phyloP scores from a whole-genome alignment of 2,113 vertebrate genomes.

The Hippocampus guttulatus region DNA sequence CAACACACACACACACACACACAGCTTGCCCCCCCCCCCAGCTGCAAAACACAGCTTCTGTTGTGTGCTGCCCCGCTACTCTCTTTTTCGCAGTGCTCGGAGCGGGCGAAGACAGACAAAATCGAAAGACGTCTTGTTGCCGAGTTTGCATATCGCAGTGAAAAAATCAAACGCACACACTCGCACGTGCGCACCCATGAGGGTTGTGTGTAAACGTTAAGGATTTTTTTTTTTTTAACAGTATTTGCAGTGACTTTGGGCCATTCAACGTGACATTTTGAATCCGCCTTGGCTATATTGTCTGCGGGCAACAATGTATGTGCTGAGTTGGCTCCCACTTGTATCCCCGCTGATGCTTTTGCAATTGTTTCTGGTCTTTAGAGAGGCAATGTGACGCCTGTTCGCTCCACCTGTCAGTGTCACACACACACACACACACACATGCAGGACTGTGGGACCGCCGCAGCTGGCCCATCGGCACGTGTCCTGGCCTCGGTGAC shows the following conservation, averaged over 20 bases:
- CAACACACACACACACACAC: slow-evolving; percentile 14
- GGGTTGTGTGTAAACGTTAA: background rate
- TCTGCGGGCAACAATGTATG: slow-evolving; percentile 24
- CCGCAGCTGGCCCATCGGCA: slow-evolving; percentile 38
- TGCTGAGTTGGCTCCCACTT: slow-evolving; percentile 24
- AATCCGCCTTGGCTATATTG: background rate
- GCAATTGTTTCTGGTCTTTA: slow-evolving; percentile 29
- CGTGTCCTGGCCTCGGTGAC: slow-evolving; percentile 34
- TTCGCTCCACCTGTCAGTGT: slow-evolving; percentile 17
- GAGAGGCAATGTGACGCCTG: background rate
- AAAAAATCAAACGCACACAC: background rate
- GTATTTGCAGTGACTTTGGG: background rate
- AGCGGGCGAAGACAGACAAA: slow-evolving; percentile 8
- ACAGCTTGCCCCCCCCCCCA: too few species aligned
- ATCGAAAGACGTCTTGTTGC: slow-evolving; percentile 39
- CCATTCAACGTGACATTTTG: background rate
- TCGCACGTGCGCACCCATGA: background rate
- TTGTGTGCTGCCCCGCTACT: slow-evolving; percentile 48
- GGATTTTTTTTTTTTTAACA: background rate
- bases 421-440: slow-evolving; percentile 11
- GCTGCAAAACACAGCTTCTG: slow-evolving; percentile 25
- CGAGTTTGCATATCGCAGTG: background rate
- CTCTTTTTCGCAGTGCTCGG: slow-evolving; percentile 18
- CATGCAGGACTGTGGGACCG: slow-evolving; percentile 10
- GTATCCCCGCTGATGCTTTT: slow-evolving; percentile 10